These are phyloP conservation scores for Nephrocerus scutellatus DNA, from an alignment of 2,888 invertebrate species.

Conservation along the genomic window DNA sequence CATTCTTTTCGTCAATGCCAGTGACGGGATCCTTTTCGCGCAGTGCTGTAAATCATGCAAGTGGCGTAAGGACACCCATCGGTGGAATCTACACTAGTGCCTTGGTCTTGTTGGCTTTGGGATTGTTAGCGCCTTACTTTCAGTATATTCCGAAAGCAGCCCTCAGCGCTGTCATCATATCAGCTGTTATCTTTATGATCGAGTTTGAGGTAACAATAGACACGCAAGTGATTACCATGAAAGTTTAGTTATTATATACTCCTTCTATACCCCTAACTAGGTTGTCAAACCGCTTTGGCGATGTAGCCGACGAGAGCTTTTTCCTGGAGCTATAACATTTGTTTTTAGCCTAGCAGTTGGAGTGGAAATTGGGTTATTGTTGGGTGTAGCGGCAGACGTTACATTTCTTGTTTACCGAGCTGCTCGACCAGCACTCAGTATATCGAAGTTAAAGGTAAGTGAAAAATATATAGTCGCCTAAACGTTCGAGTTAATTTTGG, in stretches of 20 bases:
- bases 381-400: slow-evolving; percentile 74
- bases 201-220: slow-evolving; percentile 75
- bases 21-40: slow-evolving; percentile 84
- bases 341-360: slow-evolving; percentile 71
- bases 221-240: not conserved
- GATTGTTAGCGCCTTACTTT: slow-evolving; percentile 81
- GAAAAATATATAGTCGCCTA: too few species aligned
- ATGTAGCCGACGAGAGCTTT: slow-evolving; percentile 68
- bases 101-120: slow-evolving; percentile 75
- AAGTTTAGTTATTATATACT: not conserved
- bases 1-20: slow-evolving; percentile 85
- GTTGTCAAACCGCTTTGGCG: slow-evolving; percentile 81
- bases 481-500: too few species aligned
- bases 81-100: slow-evolving; percentile 78
- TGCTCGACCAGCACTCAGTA: slow-evolving; percentile 68
- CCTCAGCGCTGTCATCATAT: slow-evolving; percentile 86
- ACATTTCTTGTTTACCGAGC: slow-evolving; percentile 72
- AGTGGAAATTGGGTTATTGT: slow-evolving; percentile 78
- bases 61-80: slow-evolving; percentile 82
- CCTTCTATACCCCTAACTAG: too few species aligned
- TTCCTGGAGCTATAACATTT: slow-evolving; percentile 79
- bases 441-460: slow-evolving; percentile 62
- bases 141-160: slow-evolving; percentile 84
- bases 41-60: slow-evolving; percentile 92
- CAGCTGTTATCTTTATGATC: slow-evolving; percentile 92